Evolutionary conservation across 2,113 vertebrate species (phyloP).

Genomic region (Cyanistes caeruleus): DNA sequence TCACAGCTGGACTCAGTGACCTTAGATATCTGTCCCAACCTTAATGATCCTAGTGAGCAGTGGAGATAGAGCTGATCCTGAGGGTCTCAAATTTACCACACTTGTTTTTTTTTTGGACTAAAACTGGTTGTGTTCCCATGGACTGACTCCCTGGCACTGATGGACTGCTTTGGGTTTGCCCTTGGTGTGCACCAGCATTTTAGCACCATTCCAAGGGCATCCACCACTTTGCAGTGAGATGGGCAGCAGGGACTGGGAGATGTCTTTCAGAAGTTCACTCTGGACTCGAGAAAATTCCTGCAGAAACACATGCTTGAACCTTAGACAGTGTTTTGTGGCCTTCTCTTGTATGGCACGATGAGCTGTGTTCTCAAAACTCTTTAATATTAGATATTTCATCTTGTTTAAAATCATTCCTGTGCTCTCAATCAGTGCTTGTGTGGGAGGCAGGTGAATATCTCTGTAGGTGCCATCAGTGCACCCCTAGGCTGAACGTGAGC

Average conservation of each 20-base stretch:
- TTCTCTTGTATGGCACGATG: rapidly evolving
- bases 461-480: rapidly evolving
- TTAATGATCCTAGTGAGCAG: not conserved
- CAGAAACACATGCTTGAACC: rapidly evolving
- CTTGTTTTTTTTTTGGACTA: not conserved
- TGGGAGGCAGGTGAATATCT: not conserved
- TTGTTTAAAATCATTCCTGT: not conserved
- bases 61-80: not conserved
- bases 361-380: not conserved
- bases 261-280: not conserved
- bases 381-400: rapidly evolving
- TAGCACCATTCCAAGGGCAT: not conserved
- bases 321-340: not conserved
- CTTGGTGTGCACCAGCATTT: not conserved
- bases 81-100: not conserved
- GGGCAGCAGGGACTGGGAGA: not conserved
- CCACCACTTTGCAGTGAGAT: not conserved
- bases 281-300: not conserved
- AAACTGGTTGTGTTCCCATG: not conserved
- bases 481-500: rapidly evolving
- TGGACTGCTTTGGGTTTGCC: not conserved
- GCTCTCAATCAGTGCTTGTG: not conserved
- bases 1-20: not conserved
- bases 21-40: not conserved
- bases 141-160: not conserved